Conservation (phyloP, 2,113 vertebrate genomes). For the Dolichallabes microphthalmus region DNA sequence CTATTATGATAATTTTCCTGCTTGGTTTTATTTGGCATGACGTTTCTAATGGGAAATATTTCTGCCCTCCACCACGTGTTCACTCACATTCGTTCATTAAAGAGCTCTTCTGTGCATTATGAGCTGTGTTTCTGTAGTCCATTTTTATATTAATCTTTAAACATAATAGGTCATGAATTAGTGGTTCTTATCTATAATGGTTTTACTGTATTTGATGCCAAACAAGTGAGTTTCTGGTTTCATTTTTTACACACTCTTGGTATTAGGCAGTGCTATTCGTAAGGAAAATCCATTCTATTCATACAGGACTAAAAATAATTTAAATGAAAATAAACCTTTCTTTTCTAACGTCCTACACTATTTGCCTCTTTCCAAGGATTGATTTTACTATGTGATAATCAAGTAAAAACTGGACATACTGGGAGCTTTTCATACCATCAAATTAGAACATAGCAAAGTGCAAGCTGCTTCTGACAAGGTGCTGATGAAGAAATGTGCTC, state of each 20-base stretch:
- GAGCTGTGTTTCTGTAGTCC: not conserved
- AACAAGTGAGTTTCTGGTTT: not conserved
- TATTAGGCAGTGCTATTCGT: not conserved
- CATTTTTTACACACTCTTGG: not conserved
- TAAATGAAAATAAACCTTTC: not conserved
- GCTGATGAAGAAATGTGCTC: not conserved
- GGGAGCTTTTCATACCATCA: not conserved
- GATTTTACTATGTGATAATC: not conserved
- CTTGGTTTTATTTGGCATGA: not conserved
- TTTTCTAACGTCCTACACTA: not conserved
- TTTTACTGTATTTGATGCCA: not conserved
- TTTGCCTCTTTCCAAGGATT: not conserved
- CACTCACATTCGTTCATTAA: not conserved
- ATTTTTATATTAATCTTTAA: not conserved
- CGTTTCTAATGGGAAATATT: conserved; percentile 1
- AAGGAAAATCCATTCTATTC: not conserved
- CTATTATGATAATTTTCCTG: conserved; percentile 2
- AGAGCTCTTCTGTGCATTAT: not conserved
- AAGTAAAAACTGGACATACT: not conserved
- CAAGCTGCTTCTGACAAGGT: not conserved
- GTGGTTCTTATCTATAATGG: not conserved
- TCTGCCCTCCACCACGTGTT: not conserved
- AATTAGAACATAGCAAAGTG: not conserved
- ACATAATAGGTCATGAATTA: not conserved
- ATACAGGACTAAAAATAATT: not conserved